Percentiles rank a stretch among this genome's conserved stretches.
phyloP scores from a whole-genome alignment of 2,113 vertebrate species.

The Lasiurus cinereus region DNA sequence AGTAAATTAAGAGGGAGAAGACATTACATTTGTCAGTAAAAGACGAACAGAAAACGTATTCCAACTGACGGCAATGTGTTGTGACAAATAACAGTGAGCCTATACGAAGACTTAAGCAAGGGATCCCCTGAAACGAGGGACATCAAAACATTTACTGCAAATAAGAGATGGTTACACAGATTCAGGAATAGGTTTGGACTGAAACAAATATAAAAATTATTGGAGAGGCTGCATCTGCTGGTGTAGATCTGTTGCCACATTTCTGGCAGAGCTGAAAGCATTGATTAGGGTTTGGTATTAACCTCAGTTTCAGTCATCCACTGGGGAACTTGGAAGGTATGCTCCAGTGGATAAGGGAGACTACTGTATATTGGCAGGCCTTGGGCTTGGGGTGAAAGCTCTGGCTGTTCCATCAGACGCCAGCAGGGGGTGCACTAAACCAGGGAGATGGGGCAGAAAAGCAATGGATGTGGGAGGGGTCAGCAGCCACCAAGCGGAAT shows the following conservation, averaged over 20 bases:
- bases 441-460: slow-evolving; percentile 24
- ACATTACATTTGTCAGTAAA: neutral
- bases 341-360: neutral
- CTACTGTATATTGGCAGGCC: neutral
- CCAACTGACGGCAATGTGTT: neutral
- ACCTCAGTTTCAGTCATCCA: neutral
- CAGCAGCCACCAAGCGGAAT: slow-evolving; percentile 67
- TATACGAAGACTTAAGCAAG: neutral
- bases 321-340: neutral
- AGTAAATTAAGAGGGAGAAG: neutral
- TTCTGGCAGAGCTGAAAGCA: neutral
- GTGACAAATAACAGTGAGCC: neutral
- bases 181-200: neutral
- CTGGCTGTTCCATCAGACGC: neutral
- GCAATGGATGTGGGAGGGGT: neutral
- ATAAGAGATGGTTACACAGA: neutral
- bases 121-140: neutral
- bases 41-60: neutral
- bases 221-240: neutral
- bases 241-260: neutral
- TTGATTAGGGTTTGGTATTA: neutral
- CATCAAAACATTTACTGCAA: neutral
- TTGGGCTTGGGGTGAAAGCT: neutral
- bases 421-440: slow-evolving; percentile 70
- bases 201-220: neutral